Conservation (phyloP, 1,140 invertebrate species). For the Scaptomyza pallida region DNA sequence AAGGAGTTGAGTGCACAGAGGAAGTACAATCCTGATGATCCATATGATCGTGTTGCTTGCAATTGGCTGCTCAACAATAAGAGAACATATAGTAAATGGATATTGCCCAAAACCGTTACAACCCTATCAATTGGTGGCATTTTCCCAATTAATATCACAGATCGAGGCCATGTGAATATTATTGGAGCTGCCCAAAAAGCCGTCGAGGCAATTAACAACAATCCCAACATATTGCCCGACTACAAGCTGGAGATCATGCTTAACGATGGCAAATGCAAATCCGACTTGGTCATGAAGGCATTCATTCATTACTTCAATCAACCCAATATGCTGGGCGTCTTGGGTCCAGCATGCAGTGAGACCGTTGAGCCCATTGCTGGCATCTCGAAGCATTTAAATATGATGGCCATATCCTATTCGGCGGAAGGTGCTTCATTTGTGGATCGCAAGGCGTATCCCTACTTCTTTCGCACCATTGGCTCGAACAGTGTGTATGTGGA, state of each 20-base stretch:
- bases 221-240: slow-evolving; percentile 86
- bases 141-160: slow-evolving; percentile 87
- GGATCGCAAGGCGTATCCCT: slow-evolving; percentile 90
- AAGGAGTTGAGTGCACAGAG: slow-evolving; percentile 12
- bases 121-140: slow-evolving; percentile 90
- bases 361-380: slow-evolving; percentile 92
- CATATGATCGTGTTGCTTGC: slow-evolving; percentile 87
- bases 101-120: slow-evolving; percentile 84
- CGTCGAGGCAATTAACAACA: slow-evolving; percentile 87
- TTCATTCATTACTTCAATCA: slow-evolving; percentile 89
- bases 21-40: background rate
- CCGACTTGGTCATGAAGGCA: slow-evolving; percentile 91
- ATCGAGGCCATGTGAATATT: slow-evolving; percentile 87
- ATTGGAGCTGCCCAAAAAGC: slow-evolving; percentile 88
- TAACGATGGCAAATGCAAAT: slow-evolving; percentile 89
- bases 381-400: slow-evolving; percentile 91
- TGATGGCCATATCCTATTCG: slow-evolving; percentile 92
- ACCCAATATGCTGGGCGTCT: slow-evolving; percentile 87
- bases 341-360: slow-evolving; percentile 94
- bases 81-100: slow-evolving; percentile 86
- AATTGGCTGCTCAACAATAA: slow-evolving; percentile 87
- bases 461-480: slow-evolving; percentile 93
- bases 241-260: slow-evolving; percentile 87
- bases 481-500: slow-evolving; percentile 89
- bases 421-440: slow-evolving; percentile 90